Evolutionary conservation across 2,888 invertebrate genomes (phyloP), one percentile per base, ranked within the genome.

Genomic region (Pristionchus mayeri): DNA sequence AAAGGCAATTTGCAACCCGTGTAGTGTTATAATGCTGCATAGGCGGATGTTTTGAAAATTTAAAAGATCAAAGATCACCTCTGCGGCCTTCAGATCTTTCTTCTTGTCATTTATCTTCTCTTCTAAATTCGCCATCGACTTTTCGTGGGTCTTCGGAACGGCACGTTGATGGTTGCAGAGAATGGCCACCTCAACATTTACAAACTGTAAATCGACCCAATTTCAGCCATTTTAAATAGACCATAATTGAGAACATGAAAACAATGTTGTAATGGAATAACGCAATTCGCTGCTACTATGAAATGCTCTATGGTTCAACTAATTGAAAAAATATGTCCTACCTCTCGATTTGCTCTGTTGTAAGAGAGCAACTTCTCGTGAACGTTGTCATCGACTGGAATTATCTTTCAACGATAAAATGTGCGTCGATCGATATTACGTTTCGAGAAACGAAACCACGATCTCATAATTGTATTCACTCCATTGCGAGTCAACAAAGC

Each of bases 141-240:
- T 98, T 87, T 96, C 95, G 93, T 96, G 97, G 90, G 97, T 96
- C 94, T 99, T 99, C 44, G 99, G 98, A 50, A 98, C 97, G 84
- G 98, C 96, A 92, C 99, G 96, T 94, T 99, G 99, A 97, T 99
- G 99, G 96, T 99, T 99, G 95, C 99, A 99, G 7, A 99, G 95
- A 89, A 99, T 96, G 87, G 99, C 99, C n/a, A 99, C 99, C 81
- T 81, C 3, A 9, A 71, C n/a, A n/a, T n/a, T 52, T 52, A 52
- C 52, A 24, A 78, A 16, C 44, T 9, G 21, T 7, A 57, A 57
- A n/a, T n/a, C 21, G 21, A 57, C n/a, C n/a, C n/a, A n/a, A n/a
- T n/a, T n/a, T 57, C 6, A 63, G n/a, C 21, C 13, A 44, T 44
- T 9, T 9, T 44, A 44, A 44, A 44, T 44, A 44, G 13, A 44